Evolutionary conservation across 2,113 vertebrate genomes (phyloP), one percentile per base, ranked within the genome.

Genomic region (Bubo bubo): DNA sequence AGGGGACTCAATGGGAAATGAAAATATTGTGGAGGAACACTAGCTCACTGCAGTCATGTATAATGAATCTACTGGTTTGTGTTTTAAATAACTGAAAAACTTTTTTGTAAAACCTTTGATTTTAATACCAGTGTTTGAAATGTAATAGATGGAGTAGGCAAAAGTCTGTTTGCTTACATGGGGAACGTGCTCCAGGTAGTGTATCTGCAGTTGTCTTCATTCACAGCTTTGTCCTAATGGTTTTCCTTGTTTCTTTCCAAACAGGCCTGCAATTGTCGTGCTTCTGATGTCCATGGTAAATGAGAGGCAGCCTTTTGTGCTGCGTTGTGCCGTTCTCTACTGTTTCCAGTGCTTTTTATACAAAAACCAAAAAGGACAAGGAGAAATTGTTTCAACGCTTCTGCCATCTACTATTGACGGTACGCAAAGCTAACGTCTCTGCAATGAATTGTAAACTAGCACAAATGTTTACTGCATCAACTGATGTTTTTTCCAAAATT

Each of bases 241-340:
- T 19, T 59, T 72, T 45, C 63, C 53, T 55, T 55, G 45, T 63
- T 34, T 56, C 85, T 75, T 72, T 84, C 41, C 56, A 11, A 59
- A 47, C 88, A 99, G 99, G 88, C 99, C 99, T 8, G 99, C 99
- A 3, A 99, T 99, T 6, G 99, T 99, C 14, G 99, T 99, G 14
- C 98, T 99, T 20, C 99, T 99, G 59, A 99, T 99, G 99, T 99
- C 99, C 91, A 99, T 99, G 99, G 99, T 99, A 24, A 99, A 99
- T 0, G 99, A 99, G 93, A 98, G 99, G 73, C 99, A 99, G 95
- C 99, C 99, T 0, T 99, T 99, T 24, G 99, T 99, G 43, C 98
- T 99, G 19, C 99, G 99, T 35, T 99, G 99, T 66, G 99, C 99
- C 3, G 99, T 99, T 49, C 99, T 99, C 73, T 99, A 99, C 94